Evolutionary conservation across 2,113 vertebrate species (phyloP).

Genomic region (Copsychus sechellarum): DNA sequence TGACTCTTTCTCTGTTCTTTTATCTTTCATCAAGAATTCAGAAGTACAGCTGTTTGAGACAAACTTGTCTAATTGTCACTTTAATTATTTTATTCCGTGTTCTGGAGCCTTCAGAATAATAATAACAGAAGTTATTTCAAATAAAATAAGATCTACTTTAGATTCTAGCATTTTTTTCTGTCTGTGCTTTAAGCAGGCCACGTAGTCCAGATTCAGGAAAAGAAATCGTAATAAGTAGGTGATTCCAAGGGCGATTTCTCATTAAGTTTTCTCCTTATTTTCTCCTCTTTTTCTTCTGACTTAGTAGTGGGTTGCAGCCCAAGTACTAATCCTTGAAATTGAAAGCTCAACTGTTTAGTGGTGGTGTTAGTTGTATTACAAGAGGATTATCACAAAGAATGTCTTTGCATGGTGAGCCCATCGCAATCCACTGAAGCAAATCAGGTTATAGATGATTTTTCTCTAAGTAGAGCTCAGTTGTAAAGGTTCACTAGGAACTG

Average conservation of each 20-base stretch:
- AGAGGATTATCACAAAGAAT: not conserved
- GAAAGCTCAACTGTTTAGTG: not conserved
- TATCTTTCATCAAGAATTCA: not conserved
- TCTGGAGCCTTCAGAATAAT: not conserved
- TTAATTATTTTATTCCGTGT: not conserved
- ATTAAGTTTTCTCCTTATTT: not conserved
- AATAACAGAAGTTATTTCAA: not conserved
- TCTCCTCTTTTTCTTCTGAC: not conserved
- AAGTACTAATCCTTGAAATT: not conserved
- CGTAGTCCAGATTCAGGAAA: not conserved
- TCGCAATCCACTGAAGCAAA: not conserved
- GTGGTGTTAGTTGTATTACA: not conserved
- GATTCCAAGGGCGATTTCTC: not conserved
- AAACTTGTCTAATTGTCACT: not conserved
- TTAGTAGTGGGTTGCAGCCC: not conserved
- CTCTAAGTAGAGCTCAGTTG: not conserved
- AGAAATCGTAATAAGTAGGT: not conserved
- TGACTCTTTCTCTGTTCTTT: not conserved
- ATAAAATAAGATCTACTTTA: not conserved
- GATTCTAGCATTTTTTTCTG: not conserved
- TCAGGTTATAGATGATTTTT: not conserved
- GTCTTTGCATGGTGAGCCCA: not conserved
- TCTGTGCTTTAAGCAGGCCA: not conserved
- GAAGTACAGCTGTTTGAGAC: not conserved
- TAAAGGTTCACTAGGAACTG: not conserved